These are phyloP conservation scores for Tillus elongatus DNA, from an alignment of 2,888 invertebrate genomes.

Conservation along the genomic window DNA sequence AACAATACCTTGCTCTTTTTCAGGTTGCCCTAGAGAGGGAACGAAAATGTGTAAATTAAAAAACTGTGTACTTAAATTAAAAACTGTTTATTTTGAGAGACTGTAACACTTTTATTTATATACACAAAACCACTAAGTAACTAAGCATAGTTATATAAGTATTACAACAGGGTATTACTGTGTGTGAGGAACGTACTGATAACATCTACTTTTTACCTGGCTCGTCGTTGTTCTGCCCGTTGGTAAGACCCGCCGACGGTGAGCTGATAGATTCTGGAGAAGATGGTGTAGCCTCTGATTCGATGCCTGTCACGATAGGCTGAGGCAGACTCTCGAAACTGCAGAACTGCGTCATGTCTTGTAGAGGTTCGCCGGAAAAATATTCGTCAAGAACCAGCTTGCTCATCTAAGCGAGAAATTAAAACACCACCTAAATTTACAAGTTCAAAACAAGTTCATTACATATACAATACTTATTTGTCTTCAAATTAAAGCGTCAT, in stretches of 20 bases:
- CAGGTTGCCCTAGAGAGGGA: too few relatives aligned
- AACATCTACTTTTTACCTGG: slow-evolving; percentile 29
- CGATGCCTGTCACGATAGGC: slow-evolving; percentile 28
- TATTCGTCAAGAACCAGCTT: slow-evolving; percentile 83
- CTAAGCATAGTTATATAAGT: too few relatives aligned
- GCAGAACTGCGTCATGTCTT: slow-evolving; percentile 39
- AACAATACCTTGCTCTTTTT: too few relatives aligned
- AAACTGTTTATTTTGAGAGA: too few relatives aligned
- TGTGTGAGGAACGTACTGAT: too few relatives aligned
- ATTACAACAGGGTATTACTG: too few relatives aligned
- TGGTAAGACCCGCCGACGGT: slow-evolving; percentile 22
- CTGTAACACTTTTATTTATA: too few relatives aligned
- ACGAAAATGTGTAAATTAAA: too few relatives aligned
- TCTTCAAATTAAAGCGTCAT: background rate
- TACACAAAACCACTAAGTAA: too few relatives aligned
- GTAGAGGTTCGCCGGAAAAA: slow-evolving; percentile 48
- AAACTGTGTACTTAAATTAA: too few relatives aligned
- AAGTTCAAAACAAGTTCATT: too few relatives aligned
- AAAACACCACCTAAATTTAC: too few relatives aligned
- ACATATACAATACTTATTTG: slow-evolving; percentile 1
- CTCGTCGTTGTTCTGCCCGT: slow-evolving; percentile 22
- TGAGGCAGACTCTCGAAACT: slow-evolving; percentile 41
- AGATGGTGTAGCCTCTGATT: slow-evolving; percentile 27
- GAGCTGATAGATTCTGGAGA: slow-evolving; percentile 35
- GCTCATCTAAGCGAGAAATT: slow-evolving; percentile 64